Evolutionary conservation across 2,113 vertebrate genomes (phyloP).

Genomic region (Pterocles burchelli): DNA sequence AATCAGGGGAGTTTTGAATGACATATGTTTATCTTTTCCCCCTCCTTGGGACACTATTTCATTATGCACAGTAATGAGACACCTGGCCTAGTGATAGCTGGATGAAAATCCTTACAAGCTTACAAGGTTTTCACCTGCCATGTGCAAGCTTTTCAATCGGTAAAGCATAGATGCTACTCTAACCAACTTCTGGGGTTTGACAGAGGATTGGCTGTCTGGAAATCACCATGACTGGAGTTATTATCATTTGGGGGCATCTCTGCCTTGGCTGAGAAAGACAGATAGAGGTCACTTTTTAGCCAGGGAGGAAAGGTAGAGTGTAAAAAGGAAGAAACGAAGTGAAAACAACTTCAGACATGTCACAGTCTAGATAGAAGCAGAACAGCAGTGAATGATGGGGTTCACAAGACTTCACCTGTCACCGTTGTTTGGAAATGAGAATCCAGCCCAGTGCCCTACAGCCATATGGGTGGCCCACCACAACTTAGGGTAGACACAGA

Average conservation of each 20-base stretch:
- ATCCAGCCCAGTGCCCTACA: background rate
- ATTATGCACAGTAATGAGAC: slow-evolving; percentile 3
- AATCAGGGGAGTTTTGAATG: slow-evolving; percentile 47
- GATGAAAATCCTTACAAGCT: background rate
- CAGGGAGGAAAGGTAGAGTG: background rate
- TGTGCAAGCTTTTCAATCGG: background rate
- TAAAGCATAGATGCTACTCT: background rate
- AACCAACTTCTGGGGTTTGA: background rate
- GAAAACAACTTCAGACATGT: background rate
- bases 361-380: background rate
- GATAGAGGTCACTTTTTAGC: background rate
- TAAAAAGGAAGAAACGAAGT: background rate
- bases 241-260: background rate
- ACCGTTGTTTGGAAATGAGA: rapidly evolving
- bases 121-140: background rate
- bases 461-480: background rate
- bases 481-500: background rate
- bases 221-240: background rate
- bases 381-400: background rate
- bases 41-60: background rate
- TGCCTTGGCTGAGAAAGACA: background rate
- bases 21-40: slow-evolving; percentile 48
- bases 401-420: background rate
- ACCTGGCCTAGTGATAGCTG: background rate
- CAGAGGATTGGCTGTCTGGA: background rate